These are phyloP conservation scores for Salvelinus fontinalis DNA, from an alignment of 2,113 vertebrate species.

Conservation along the genomic window DNA sequence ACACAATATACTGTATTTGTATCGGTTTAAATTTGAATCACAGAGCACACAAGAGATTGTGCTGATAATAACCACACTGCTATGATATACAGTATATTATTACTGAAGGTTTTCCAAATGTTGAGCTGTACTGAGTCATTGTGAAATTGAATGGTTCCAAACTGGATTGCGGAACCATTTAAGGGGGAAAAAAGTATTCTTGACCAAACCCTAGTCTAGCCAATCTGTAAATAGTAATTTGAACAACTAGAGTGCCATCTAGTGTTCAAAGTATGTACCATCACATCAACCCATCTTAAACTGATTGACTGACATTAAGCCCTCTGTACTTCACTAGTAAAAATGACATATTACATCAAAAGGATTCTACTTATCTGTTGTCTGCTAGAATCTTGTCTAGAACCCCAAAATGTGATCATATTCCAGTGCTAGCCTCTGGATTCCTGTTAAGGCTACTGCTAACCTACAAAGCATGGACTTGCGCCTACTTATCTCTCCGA, in stretches of 20 bases:
- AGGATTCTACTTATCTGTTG: no score
- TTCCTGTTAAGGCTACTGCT: no score
- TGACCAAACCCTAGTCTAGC: background rate
- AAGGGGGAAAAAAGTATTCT: background rate
- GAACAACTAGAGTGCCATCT: constrained; percentile 32
- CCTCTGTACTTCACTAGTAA: no score
- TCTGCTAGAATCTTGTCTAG: no score
- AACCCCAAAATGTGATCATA: no score
- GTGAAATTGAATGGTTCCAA: background rate
- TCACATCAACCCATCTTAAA: background rate
- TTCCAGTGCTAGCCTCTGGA: no score
- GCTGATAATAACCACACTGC: background rate
- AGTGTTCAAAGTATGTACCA: constrained; percentile 6
- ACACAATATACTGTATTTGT: no score
- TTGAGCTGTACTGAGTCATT: background rate
- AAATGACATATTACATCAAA: no score
- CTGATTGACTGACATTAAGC: background rate
- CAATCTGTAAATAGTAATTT: background rate
- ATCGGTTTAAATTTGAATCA: no score
- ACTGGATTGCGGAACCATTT: background rate
- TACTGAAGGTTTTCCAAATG: background rate
- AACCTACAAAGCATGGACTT: no score
- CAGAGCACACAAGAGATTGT: no score
- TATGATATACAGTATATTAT: background rate
- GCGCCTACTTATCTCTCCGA: no score